A percentile compares a stretch with the other conserved stretches of the same genome.
phyloP scores from a whole-genome alignment of 64 coral and sea anemone species.

The Astreopora myriophthalma region DNA sequence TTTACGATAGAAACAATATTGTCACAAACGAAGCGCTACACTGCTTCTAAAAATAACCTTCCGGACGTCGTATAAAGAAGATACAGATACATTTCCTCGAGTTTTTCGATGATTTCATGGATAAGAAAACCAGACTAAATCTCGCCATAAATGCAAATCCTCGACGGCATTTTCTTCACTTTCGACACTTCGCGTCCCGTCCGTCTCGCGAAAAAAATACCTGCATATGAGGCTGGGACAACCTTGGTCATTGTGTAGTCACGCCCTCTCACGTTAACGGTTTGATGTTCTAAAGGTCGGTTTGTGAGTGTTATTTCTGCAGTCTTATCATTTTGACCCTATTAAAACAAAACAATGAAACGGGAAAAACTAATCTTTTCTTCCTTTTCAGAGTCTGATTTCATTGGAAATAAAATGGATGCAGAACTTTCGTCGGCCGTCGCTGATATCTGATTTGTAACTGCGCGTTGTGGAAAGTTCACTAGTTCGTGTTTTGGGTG shows the following conservation, averaged over 20 bases:
- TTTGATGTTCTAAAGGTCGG: conserved; percentile 23
- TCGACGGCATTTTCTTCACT: no score
- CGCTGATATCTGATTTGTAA: neutral
- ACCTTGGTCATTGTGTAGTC: neutral
- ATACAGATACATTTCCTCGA: no score
- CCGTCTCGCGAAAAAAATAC: no score
- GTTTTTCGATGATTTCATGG: no score
- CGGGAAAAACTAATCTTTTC: neutral
- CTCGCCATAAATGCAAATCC: no score
- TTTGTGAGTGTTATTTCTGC: neutral
- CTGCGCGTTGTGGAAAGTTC: neutral
- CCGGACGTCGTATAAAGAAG: neutral
- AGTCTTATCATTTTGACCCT: neutral
- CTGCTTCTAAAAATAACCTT: neutral
- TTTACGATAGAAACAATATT: neutral
- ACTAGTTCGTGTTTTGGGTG: neutral
- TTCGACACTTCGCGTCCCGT: no score
- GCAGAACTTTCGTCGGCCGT: neutral
- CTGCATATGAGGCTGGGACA: neutral
- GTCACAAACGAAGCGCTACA: neutral
- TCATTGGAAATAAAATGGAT: neutral
- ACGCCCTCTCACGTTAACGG: neutral
- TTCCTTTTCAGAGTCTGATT: neutral
- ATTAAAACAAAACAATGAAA: neutral
- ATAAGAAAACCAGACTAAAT: no score